Evolutionary conservation across 2,113 vertebrate species (phyloP).

Genomic region (Gasterosteus nipponicus): DNA sequence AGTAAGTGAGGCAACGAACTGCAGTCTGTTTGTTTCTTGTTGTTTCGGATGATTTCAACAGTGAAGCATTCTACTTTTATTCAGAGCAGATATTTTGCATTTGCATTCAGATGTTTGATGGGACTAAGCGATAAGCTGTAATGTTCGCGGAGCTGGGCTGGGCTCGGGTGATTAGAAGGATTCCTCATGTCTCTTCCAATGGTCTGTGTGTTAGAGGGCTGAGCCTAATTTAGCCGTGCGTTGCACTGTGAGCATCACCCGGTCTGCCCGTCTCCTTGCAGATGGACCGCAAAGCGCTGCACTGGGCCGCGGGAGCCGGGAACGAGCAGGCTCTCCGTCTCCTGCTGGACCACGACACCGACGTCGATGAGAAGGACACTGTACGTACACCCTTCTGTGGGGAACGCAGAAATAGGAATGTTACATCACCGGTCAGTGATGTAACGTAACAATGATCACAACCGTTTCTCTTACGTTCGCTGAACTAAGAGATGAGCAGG

Average conservation of each 20-base stretch:
- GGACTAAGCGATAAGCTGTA: neutral
- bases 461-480: neutral
- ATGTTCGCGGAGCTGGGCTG: neutral
- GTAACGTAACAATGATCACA: neutral
- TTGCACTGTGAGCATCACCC: neutral
- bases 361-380: conserved; percentile 84
- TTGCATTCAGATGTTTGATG: neutral
- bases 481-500: neutral
- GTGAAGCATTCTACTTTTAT: neutral
- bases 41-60: neutral
- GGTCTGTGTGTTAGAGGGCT: neutral
- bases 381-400: conserved; percentile 71
- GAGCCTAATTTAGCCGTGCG: neutral
- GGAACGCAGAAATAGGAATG: neutral
- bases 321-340: conserved; percentile 84
- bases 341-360: conserved; percentile 83
- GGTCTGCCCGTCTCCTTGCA: conserved; percentile 56
- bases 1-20: neutral
- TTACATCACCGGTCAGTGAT: neutral
- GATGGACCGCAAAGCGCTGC: conserved; percentile 87
- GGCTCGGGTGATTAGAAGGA: neutral
- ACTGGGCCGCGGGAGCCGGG: conserved; percentile 89
- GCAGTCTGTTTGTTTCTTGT: neutral
- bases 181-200: neutral
- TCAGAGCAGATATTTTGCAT: no score